Percentiles rank a stretch among this genome's conserved stretches.
phyloP scores from a whole-genome alignment of 92 coral and sea anemone species.

The Palythoa caribaeorum region DNA sequence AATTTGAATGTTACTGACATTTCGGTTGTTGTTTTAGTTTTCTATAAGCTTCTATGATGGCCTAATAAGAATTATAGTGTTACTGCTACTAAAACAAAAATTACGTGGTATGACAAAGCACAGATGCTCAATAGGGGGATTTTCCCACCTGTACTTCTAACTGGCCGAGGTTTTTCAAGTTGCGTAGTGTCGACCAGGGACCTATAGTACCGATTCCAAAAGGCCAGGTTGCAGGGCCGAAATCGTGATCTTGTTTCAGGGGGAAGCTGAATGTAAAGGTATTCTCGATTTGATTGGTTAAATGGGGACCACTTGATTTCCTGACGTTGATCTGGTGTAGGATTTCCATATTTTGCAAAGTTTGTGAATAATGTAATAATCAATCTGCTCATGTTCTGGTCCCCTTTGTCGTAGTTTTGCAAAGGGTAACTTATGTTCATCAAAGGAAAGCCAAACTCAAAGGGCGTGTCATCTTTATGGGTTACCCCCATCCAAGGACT shows the following conservation, averaged over 20 bases:
- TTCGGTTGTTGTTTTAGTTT: not conserved
- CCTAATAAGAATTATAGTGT: not conserved
- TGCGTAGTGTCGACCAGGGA: not conserved
- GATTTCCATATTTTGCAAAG: conserved; percentile 86
- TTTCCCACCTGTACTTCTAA: not conserved
- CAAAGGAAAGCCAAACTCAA: conserved; percentile 86
- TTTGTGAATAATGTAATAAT: conserved; percentile 77
- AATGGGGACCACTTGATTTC: conserved; percentile 65
- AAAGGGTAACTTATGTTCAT: conserved; percentile 61
- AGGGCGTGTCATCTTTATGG: conserved; percentile 88
- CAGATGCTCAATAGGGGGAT: not conserved
- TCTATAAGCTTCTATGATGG: not conserved
- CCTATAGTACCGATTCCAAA: conserved; percentile 72
- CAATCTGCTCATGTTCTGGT: conserved; percentile 73
- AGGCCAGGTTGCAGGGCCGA: conserved; percentile 74
- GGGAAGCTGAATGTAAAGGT: conserved; percentile 64
- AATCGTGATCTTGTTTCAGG: conserved; percentile 60
- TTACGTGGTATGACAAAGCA: not conserved
- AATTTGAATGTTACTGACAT: too few relatives aligned
- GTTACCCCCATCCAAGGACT: conserved; percentile 74
- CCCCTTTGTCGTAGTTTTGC: conserved; percentile 73
- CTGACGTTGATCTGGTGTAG: conserved; percentile 65
- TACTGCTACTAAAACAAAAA: not conserved
- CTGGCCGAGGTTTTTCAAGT: not conserved
- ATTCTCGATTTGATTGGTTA: conserved; percentile 62